Conservation (phyloP, 2,797 vertebrate species). For the Rhinogobio ventralis region DNA sequence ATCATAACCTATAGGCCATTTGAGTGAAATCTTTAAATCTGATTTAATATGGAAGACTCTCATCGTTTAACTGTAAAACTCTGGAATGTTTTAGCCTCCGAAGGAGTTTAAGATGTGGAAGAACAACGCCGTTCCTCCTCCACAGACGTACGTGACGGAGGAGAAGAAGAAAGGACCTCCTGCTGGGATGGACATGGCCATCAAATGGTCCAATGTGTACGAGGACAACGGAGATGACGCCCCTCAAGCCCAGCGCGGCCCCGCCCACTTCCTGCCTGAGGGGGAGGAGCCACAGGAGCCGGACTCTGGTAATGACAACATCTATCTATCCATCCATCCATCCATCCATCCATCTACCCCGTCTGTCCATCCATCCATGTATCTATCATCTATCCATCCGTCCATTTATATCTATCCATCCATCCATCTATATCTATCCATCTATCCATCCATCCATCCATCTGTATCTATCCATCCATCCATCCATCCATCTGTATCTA, state of each 20-base stretch:
- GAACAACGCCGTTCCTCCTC: conserved; percentile 88
- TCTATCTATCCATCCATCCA: rapidly evolving
- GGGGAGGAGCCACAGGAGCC: conserved; percentile 64
- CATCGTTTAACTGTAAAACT: background rate
- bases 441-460: background rate
- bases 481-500: rapidly evolving
- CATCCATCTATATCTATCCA: too few relatives aligned
- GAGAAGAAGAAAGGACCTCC: conserved; percentile 86
- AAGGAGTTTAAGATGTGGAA: conserved; percentile 91
- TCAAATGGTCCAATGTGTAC: conserved; percentile 97
- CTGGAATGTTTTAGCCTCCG: conserved; percentile 77
- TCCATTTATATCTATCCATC: background rate
- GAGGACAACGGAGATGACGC: conserved; percentile 96
- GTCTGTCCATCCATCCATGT: rapidly evolving
- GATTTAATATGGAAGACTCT: background rate
- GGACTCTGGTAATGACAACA: background rate
- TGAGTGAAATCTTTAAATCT: background rate
- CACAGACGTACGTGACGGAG: conserved; percentile 84
- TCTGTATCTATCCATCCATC: background rate
- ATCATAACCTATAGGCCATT: too few relatives aligned
- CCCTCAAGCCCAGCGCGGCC: conserved; percentile 77
- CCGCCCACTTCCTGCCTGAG: conserved; percentile 80
- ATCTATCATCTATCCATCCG: rapidly evolving
- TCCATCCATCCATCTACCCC: rapidly evolving
- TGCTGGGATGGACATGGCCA: conserved; percentile 93